phyloP scores from a whole-genome alignment of 1,140 invertebrate genomes.

The Danaus melanippus region DNA sequence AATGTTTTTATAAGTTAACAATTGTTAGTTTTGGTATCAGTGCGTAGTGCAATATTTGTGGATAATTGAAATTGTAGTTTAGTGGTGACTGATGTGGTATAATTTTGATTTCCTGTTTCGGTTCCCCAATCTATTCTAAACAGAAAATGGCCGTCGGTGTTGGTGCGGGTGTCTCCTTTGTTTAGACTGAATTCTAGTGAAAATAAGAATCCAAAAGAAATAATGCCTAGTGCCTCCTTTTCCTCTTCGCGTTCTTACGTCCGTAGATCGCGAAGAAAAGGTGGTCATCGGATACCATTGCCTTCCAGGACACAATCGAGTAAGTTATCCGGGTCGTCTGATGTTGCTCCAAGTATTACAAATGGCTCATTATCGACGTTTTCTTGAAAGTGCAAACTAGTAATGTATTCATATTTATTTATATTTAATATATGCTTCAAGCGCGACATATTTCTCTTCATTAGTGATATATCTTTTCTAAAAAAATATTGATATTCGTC shows the following conservation, averaged over 20 bases:
- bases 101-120: constrained; percentile 60
- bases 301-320: constrained; percentile 82
- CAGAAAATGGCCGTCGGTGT: constrained; percentile 78
- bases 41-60: constrained; percentile 54
- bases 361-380: constrained; percentile 55
- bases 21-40: constrained; percentile 49
- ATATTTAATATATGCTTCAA: constrained; percentile 1
- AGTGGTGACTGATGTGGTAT: constrained; percentile 47
- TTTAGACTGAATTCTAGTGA: constrained; percentile 74
- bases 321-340: constrained; percentile 66
- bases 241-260: constrained; percentile 89
- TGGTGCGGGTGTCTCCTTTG: constrained; percentile 77
- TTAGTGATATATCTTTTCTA: constrained; percentile 8
- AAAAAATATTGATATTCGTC: constrained; percentile 8
- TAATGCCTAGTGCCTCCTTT: constrained; percentile 93
- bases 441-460: constrained; percentile 7
- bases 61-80: constrained; percentile 34
- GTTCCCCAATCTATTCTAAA: constrained; percentile 70
- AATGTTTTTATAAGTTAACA: constrained; percentile 61
- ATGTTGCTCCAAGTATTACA: constrained; percentile 53
- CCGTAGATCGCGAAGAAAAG: constrained; percentile 87
- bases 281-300: constrained; percentile 85
- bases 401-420: constrained; percentile 15
- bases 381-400: constrained; percentile 23
- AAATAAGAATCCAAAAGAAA: constrained; percentile 71